A percentile compares a stretch with the other conserved stretches of the same genome.
Conservation (phyloP, 2,888 invertebrate species). For the Philhelius pedissequus region DNA sequence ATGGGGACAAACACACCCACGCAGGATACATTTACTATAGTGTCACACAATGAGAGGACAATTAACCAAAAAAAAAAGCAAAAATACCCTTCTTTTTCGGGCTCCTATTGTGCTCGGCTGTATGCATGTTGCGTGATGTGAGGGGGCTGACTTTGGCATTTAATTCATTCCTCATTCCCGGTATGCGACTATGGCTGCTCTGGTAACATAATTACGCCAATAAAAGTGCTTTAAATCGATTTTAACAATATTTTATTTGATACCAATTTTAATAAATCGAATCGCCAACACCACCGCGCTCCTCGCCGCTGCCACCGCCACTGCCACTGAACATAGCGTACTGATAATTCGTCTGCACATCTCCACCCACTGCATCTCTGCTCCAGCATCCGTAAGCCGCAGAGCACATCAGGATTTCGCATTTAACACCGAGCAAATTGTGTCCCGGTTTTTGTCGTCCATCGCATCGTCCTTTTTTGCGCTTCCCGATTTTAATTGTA, state of each 20-base stretch:
- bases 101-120: not conserved
- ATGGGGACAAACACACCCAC: not conserved
- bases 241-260: constrained; percentile 69
- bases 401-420: constrained; percentile 60
- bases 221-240: constrained; percentile 68
- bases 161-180: constrained; percentile 32
- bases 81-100: constrained; percentile 9
- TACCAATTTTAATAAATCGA: constrained; percentile 69
- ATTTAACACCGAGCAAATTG: constrained; percentile 67
- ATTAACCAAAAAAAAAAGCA: constrained; percentile 59
- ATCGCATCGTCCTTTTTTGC: constrained; percentile 25
- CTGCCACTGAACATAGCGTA: not conserved
- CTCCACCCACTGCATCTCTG: not conserved
- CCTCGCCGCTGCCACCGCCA: not conserved
- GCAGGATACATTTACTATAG: not conserved
- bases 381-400: constrained; percentile 21
- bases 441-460: constrained; percentile 56
- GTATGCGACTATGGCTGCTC: constrained; percentile 20
- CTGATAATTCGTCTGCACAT: constrained; percentile 5
- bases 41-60: constrained; percentile 55
- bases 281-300: constrained; percentile 16
- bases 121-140: not conserved
- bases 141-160: constrained; percentile 41
- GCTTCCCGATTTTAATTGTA: constrained; percentile 51
- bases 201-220: constrained; percentile 68